Evolutionary conservation across 2,113 vertebrate genomes (phyloP), one percentile per base, ranked within the genome.

Genomic region (Willisornis vidua): DNA sequence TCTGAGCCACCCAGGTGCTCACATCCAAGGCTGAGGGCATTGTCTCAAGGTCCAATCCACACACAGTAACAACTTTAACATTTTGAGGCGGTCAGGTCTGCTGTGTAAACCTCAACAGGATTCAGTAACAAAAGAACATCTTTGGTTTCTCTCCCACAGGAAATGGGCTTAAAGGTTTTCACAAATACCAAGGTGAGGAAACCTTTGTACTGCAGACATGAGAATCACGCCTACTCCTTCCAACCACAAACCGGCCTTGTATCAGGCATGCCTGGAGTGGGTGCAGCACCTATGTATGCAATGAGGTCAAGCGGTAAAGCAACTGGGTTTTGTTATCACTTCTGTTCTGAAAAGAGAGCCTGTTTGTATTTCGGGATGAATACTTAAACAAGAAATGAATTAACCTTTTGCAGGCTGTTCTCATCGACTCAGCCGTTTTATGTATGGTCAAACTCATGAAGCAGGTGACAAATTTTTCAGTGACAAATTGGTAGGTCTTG

Each of bases 111-210:
- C 19, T 84, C 29, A 90, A 29, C 10, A 24, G 28, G 28, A 92
- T 39, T 73, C 43, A 59, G 17, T 85, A 80, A 80, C 10, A 33
- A 82, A 62, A 72, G 46, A 15, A 0, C 3, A 4, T 25, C 8
- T 86, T 93, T 54, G 12, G 2, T 95, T 73, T 96, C 63, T 87
- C 51, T 92, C 28, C 57, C 48, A 4, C n/a, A 97, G 97, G 63
- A 74, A 43, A 91, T 97, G 86, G 97, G 97, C 37, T 95, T 97
- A 72, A 97, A 96, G 73, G 77, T 96, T 61, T 97, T 97, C 93
- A 97, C 97, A 74, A 97, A 97, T 17, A 92, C 94, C 57, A 94
- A 68, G 1, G 81, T 97, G 90, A 97, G 71, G 58, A 97, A 93
- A 17, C 97, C 96, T 51, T 5, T 19, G 82, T 17, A 93, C 29